Conservation (phyloP, 1,140 invertebrate genomes). For the Caerostris darwini region DNA sequence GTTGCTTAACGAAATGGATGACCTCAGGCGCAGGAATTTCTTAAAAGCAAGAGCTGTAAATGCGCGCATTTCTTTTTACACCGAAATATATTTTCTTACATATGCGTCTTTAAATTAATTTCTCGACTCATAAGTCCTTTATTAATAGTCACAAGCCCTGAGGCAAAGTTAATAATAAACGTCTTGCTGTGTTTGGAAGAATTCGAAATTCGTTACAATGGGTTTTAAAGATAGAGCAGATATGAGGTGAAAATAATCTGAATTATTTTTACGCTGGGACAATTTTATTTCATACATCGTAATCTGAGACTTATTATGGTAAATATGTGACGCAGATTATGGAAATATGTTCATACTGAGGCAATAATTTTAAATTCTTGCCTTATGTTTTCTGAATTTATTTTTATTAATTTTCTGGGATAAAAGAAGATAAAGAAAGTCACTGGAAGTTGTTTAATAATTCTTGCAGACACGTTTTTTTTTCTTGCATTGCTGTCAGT, state of each 20-base stretch:
- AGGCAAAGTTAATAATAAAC: conserved; percentile 21
- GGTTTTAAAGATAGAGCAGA: conserved; percentile 11
- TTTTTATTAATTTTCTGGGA: too few species aligned
- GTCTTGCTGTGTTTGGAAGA: not conserved
- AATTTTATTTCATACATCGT: not conserved
- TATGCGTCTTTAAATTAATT: conserved; percentile 43
- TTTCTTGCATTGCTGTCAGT: too few species aligned
- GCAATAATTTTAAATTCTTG: not conserved
- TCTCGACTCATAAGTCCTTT: not conserved
- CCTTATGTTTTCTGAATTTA: too few species aligned
- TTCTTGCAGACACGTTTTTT: too few species aligned
- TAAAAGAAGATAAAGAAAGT: too few species aligned
- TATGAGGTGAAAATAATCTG: not conserved
- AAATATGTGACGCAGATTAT: conserved; percentile 14
- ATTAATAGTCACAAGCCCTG: not conserved
- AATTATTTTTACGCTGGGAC: conserved; percentile 5
- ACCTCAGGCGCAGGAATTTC: not conserved
- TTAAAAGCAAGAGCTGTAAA: conserved; percentile 11
- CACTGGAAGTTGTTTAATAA: too few species aligned
- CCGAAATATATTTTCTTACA: not conserved
- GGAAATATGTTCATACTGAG: not conserved
- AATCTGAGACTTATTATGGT: conserved; percentile 15
- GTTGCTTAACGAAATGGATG: conserved; percentile 20
- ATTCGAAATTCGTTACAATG: conserved; percentile 30
- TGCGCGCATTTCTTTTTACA: not conserved